Base-by-base conservation (phyloP, 2,888 invertebrate genomes). In the Meloe dianella region DNA sequence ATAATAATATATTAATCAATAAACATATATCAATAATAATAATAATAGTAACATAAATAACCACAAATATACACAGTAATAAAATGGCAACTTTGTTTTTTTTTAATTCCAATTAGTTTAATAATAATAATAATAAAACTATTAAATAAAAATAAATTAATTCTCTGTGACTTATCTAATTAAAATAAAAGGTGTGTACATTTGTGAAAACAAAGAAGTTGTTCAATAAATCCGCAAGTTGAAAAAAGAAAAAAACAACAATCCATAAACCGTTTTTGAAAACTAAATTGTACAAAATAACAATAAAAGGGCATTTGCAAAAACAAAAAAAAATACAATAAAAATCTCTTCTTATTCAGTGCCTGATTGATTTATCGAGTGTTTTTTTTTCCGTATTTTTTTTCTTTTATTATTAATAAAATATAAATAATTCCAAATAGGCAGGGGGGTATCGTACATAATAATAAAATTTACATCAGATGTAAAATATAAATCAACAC, bases 1-100 rank as follows among this genome's bases (percentile, higher is more conserved):
- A 74, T 76, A 74, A 71, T 73, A 74, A 74, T 77, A 77, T 75
- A 77, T 74, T 74, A 76, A 77, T 74, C 74, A 74, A 75, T 75
- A 75, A 73, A 75, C 71, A 70, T 67, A 71, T 70, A 69, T 71
- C 75, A 73, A 71, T 27, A 71, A 71, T 70, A 70, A 71, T 30
- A 71, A 74, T 74, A 74, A 74, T 71, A 72, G 20, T 67, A 70
- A 74, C 71, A 74, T 70, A 73, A 71, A 72, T 73, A 70, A 72
- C 71, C 29, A 57, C 29, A 32, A 32, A 57, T 47, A 47, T 47
- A 22, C 47, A 47, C 47, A 47, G 47, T 27, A 60, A 35, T 59
- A 32, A 60, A 68, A 68, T 68, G 68, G 68, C 65, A 65, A 68
- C 65, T 68, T 62, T 67, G 27, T 63, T 61, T 60, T 61, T 47